Base-by-base conservation (phyloP, 1,140 invertebrate species). In the Caenorhabditis tropicalis region DNA sequence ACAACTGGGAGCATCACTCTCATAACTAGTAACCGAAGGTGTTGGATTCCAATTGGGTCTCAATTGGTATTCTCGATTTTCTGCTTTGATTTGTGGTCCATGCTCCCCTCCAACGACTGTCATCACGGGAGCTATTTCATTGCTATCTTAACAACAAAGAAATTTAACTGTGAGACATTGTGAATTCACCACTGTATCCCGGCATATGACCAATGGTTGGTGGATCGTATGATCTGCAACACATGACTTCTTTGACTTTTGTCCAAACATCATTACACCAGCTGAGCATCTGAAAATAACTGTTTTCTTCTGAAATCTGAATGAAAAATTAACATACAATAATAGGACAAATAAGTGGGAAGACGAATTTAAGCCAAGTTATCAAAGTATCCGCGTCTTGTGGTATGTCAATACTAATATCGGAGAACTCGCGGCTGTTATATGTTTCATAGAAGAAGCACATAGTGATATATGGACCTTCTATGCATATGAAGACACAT, bases 191-290 rank as follows among this genome's bases (percentile, higher is more conserved):
- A 43, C 65, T 74, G 36, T 46, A 46, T 24, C 65, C 65, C 9
- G 65, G 65, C 65, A 74, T 74, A 46, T 74, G 65, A 46, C 65
- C 65, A 74, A 74, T 74, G 19, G 65, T 74, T 1, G 65, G 65
- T 74, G 65, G 65, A 24, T 74, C 65, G 33, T 74, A 74, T 3
- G 65, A 74, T 43, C 65, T 39, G 9, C 65, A 74, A 43, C 65
- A 74, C 65, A 43, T 74, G 36, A 74, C 65, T 74, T 74, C 65
- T 43, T 74, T 74, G 36, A 74, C 65, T 74, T 74, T 74, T 39
- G 65, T 74, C 65, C 65, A 74, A 10, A 74, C 65, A 74, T 74
- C 65, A 74, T 43, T 74, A 36, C 65, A 74, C 65, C 65, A 74
- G 36, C 65, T 74, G 3, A 74, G 36, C 65, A 74, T 74, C 65